phyloP scores from a whole-genome alignment of 2,888 invertebrate genomes.

The Antitype chi region DNA sequence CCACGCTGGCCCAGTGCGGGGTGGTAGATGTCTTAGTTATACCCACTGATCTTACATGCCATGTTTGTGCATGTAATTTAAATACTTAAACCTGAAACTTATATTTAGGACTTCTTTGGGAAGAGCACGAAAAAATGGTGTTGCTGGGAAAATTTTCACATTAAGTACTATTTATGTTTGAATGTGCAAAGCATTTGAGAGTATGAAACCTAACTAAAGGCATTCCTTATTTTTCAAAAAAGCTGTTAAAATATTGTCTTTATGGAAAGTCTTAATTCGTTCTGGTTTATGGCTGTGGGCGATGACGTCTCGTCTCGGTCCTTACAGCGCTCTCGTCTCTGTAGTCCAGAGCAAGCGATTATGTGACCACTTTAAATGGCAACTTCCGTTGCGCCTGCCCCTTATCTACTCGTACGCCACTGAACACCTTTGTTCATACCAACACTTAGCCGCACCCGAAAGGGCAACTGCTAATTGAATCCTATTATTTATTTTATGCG shows the following conservation, averaged over 20 bases:
- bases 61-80: neutral
- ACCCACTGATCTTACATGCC: neutral
- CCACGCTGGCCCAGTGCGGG: too few species aligned
- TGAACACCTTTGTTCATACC: constrained; percentile 81
- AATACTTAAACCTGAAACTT: neutral
- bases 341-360: constrained; percentile 38
- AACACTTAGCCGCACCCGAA: constrained; percentile 78
- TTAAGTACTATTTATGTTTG: neutral
- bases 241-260: neutral
- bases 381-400: constrained; percentile 79
- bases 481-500: constrained; percentile 78
- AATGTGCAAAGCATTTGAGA: neutral
- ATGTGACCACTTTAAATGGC: constrained; percentile 72
- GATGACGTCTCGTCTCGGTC: constrained; percentile 18
- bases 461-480: constrained; percentile 79
- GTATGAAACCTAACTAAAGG: neutral
- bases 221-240: neutral
- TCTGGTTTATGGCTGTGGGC: constrained; percentile 26
- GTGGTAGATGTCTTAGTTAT: neutral
- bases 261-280: constrained; percentile 35
- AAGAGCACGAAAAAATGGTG: neutral
- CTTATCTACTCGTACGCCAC: constrained; percentile 74
- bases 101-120: neutral
- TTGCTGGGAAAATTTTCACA: neutral
- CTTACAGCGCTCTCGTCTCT: constrained; percentile 2